These are phyloP conservation scores for Heliopora coerulea DNA, from an alignment of 92 coral and sea anemone species.

Conservation along the genomic window DNA sequence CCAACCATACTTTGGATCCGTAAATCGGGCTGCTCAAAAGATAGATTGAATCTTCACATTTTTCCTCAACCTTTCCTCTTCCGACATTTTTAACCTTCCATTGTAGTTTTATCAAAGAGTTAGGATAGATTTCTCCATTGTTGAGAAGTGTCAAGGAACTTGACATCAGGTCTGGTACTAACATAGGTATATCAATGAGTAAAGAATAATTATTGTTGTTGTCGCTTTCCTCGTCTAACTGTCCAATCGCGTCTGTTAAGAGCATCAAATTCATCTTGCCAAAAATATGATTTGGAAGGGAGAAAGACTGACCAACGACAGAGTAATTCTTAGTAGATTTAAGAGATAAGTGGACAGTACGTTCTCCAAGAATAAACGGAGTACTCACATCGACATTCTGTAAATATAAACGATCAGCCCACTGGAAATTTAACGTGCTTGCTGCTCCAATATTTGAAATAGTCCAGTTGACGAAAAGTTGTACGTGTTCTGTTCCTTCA, in stretches of 20 bases:
- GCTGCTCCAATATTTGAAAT: conserved; percentile 60
- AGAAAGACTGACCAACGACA: conserved; percentile 30
- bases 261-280: conserved; percentile 52
- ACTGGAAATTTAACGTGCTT: conserved; percentile 59
- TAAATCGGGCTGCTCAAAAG: background rate
- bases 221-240: conserved; percentile 50
- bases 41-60: conserved; percentile 48
- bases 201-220: background rate
- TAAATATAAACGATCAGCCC: conserved; percentile 57
- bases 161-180: background rate
- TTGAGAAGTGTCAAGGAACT: background rate
- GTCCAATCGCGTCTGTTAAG: conserved; percentile 41
- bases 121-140: background rate
- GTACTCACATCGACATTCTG: conserved; percentile 30
- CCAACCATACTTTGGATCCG: background rate
- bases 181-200: background rate
- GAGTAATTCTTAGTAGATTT: conserved; percentile 39
- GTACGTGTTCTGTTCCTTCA: conserved; percentile 38
- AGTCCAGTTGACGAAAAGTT: conserved; percentile 51
- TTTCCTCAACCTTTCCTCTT: conserved; percentile 70
- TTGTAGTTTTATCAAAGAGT: background rate
- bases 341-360: conserved; percentile 40
- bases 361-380: conserved; percentile 43
- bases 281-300: conserved; percentile 52
- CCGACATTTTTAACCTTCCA: conserved; percentile 60